phyloP scores from a whole-genome alignment of 2,797 vertebrate species.

The Hoplostethus atlanticus region DNA sequence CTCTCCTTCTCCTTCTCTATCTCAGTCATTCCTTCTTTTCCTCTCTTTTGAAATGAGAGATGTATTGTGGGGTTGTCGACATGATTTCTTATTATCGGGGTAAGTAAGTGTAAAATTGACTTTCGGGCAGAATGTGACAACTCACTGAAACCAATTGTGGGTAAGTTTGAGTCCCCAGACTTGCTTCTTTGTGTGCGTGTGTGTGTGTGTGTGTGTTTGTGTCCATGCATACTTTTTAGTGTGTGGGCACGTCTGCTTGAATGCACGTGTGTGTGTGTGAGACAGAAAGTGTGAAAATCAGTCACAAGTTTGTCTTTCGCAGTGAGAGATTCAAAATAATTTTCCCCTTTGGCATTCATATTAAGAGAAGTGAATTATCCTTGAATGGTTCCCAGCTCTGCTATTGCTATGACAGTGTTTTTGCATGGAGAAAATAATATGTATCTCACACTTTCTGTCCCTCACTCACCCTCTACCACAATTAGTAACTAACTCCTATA shows the following conservation, averaged over 20 bases:
- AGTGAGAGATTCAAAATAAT: conserved; percentile 16
- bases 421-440: background rate
- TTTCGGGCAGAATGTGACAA: conserved; percentile 68
- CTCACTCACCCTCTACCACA: background rate
- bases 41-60: conserved; percentile 36
- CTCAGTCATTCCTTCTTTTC: conserved; percentile 30
- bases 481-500: background rate
- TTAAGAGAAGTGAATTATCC: background rate
- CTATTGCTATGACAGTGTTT: background rate
- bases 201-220: conserved; percentile 1
- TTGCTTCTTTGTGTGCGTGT: conserved; percentile 22
- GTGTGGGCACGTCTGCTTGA: conserved; percentile 26
- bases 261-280: background rate
- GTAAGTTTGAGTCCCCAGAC: conserved; percentile 37
- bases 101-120: conserved; percentile 82
- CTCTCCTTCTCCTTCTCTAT: background rate
- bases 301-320: conserved; percentile 13
- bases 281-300: conserved; percentile 15
- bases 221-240: conserved; percentile 25
- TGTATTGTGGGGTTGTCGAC: conserved; percentile 70
- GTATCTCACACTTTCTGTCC: background rate
- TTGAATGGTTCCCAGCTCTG: background rate
- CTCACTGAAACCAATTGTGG: conserved; percentile 66
- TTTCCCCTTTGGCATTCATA: background rate
- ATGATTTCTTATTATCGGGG: conserved; percentile 74